These are phyloP conservation scores for Exephanes ischioxanthus DNA, from an alignment of 2,888 invertebrate species.

Conservation along the genomic window DNA sequence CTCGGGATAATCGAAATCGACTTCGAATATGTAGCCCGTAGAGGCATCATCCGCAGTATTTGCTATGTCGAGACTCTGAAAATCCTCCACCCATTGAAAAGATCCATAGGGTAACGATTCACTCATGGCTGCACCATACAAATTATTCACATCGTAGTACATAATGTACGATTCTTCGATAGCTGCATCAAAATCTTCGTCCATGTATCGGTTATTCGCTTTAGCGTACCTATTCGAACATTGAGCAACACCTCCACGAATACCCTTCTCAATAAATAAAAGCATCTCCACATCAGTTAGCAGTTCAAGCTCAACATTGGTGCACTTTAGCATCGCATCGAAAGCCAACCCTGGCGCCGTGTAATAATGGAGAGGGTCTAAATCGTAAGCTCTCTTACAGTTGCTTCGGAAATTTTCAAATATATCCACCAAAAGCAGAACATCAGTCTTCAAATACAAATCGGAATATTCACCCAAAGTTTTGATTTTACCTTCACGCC, in stretches of 20 bases:
- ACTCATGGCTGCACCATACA: constrained; percentile 80
- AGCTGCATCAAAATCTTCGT: constrained; percentile 15
- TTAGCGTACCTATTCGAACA: constrained; percentile 52
- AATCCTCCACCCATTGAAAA: constrained; percentile 76
- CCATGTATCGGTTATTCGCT: constrained; percentile 62
- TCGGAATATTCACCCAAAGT: constrained; percentile 26
- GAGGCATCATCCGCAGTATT: constrained; percentile 12
- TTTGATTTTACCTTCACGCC: constrained; percentile 24
- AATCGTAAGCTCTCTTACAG: constrained; percentile 39
- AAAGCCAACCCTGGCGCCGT: constrained; percentile 64
- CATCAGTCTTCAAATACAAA: constrained; percentile 13
- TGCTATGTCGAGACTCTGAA: constrained; percentile 35
- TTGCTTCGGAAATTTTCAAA: constrained; percentile 63
- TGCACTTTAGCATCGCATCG: constrained; percentile 63
- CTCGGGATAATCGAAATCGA: constrained; percentile 71
- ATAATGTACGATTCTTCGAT: constrained; percentile 73
- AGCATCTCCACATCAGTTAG: constrained; percentile 53
- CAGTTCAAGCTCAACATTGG: constrained; percentile 53
- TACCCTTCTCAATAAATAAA: constrained; percentile 57
- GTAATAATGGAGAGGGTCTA: constrained; percentile 63
- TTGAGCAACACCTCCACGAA: constrained; percentile 58
- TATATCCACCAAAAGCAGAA: constrained; percentile 44
- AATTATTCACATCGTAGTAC: constrained; percentile 80
- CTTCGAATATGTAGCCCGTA: constrained; percentile 22
- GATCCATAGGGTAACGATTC: constrained; percentile 74